A percentile compares a stretch with the other conserved stretches of the same genome.
phyloP scores from a whole-genome alignment of 2,888 invertebrate genomes.

The Hipparchia sbordonii region DNA sequence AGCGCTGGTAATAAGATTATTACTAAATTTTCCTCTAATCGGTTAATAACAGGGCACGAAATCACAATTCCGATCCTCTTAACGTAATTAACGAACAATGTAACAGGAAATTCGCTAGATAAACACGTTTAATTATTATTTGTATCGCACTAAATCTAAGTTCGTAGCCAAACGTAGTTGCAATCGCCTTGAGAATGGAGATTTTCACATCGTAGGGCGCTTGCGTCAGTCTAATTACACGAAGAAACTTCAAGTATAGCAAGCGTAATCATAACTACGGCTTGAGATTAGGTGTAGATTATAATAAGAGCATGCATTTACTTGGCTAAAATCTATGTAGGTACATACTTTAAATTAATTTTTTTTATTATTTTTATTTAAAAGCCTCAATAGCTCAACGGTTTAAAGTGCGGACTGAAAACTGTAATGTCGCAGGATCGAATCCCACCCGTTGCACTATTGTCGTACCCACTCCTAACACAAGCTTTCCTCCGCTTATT shows the following conservation, averaged over 20 bases:
- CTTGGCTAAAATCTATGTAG: too few species aligned
- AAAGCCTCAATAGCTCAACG: too few species aligned
- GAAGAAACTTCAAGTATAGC: constrained; percentile 29
- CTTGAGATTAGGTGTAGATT: constrained; percentile 14
- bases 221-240: constrained; percentile 54
- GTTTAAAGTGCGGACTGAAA: too few species aligned
- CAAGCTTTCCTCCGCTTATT: too few species aligned
- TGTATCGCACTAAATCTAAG: constrained; percentile 60
- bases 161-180: constrained; percentile 61
- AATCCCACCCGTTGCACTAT: too few species aligned
- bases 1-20: constrained; percentile 18
- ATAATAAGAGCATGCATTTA: not conserved
- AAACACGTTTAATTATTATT: constrained; percentile 61
- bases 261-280: not conserved
- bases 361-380: too few species aligned
- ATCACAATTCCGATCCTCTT: constrained; percentile 30
- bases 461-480: too few species aligned
- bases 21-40: constrained; percentile 29
- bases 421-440: too few species aligned
- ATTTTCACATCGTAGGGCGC: constrained; percentile 62
- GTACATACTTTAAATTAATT: too few species aligned
- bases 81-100: constrained; percentile 30
- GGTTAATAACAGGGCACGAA: constrained; percentile 26
- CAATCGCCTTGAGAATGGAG: constrained; percentile 69
- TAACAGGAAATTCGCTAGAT: constrained; percentile 65